Conservation (phyloP, 1,140 invertebrate species). For the Drosophila oshimai region DNA sequence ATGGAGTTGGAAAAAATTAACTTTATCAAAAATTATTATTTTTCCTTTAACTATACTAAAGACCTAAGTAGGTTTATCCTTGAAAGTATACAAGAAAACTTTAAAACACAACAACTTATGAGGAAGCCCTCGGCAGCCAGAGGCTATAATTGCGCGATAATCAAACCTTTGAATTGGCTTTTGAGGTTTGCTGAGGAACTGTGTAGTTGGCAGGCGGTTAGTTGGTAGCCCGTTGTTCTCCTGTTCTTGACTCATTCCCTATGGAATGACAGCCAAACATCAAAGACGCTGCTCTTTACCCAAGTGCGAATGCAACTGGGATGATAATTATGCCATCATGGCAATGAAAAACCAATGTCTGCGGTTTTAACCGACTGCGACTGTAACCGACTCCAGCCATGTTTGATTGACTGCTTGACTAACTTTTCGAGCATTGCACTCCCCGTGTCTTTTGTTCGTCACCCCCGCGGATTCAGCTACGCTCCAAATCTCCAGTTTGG, state of each 20-base stretch:
- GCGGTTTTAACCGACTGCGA: no score
- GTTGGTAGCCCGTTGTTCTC: constrained; percentile 12
- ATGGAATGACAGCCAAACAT: constrained; percentile 31
- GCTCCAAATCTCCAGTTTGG: constrained; percentile 15
- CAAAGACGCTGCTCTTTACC: constrained; percentile 23
- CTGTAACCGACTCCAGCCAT: no score
- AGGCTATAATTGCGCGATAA: constrained; percentile 37
- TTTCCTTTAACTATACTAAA: no score
- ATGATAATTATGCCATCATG: constrained; percentile 13
- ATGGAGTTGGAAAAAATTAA: no score
- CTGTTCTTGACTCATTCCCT: constrained; percentile 19
- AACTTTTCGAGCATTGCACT: constrained; percentile 44
- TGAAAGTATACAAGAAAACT: no score
- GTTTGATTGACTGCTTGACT: constrained; percentile 67
- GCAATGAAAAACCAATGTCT: constrained; percentile 1
- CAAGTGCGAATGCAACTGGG: constrained; percentile 39
- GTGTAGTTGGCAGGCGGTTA: constrained; percentile 12
- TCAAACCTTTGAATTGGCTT: constrained; percentile 67
- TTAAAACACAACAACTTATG: no score
- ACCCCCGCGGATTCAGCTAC: neutral
- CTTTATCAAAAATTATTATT: no score
- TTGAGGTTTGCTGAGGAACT: constrained; percentile 56
- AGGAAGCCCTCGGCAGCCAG: constrained; percentile 5
- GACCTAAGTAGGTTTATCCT: no score
- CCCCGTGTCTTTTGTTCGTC: neutral